Evolutionary conservation across 1,140 invertebrate genomes (phyloP), one percentile per base, ranked within the genome.

Genomic region (Cheumatopsyche charites): DNA sequence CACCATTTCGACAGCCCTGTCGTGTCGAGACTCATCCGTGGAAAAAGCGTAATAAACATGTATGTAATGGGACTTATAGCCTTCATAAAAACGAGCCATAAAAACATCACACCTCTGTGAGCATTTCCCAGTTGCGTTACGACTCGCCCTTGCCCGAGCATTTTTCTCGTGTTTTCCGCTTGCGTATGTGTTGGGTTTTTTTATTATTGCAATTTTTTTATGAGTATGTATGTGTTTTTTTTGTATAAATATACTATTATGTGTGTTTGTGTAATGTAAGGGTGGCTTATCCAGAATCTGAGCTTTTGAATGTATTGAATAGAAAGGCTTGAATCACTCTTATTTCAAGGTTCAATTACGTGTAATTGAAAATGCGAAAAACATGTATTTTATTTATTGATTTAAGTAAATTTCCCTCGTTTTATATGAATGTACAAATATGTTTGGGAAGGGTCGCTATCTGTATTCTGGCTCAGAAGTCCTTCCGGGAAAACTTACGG

Each of bases 11-110:
- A 47, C 63, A 42, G 17, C 45, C 42, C 49, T 68, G 21, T 29
- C 12, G 62, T 19, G 19, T 19, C 66, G 45, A 52, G 70, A 69
- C 67, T 73, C 68, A 73, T 75, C 71, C 71, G 62, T 25, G 45
- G 71, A 73, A 75, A 75, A 73, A 75, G 71, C 74, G 62, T 75
- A 75, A 75, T 75, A 75, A 75, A 75, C 74, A 75, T 75, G 74
- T 75, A 73, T 73, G 71, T 75, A 75, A 75, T 75, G 74, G 74
- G 71, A 75, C 74, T 75, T 75, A 75, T 75, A 71, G 71, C 74
- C 49, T 71, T 73, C 74, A 75, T 75, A 75, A 75, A 75, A 75
- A 75, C 36, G 65, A 55, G 29, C 68, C 74, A 75, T 75, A 75
- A 75, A 75, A 75, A 75, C 74, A 75, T 75, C 74, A 75, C 73